Evolutionary conservation across 2,797 vertebrate species (phyloP), one percentile per base, ranked within the genome.

Genomic region (Nyctibius grandis): DNA sequence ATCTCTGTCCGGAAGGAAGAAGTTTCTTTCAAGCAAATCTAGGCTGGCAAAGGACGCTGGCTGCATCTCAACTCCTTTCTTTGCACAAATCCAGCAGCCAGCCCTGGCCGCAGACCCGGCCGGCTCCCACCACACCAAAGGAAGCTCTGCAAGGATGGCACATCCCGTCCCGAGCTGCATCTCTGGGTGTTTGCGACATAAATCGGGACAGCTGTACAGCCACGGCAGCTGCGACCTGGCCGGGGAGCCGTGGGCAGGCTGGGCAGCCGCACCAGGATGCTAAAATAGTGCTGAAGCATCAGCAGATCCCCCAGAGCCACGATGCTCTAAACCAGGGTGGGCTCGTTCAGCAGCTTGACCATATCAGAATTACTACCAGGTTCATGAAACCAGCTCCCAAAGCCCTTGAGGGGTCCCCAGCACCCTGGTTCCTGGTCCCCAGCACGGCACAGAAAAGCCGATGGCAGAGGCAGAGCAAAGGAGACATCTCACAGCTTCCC

Each of bases 61-160:
- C 91, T 91, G 91, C 92, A 80, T 83, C 89, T 85, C 91, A 89
- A 28, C 75, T n/a, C 50, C 68, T 72, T 50, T 51, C 31, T 12
- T 19, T 51, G 75, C n/a, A 67, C 79, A 64, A 7, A 54, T 4
- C 6, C 8, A 5, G 72, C 73, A 70, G 79, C 65, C 88, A 77
- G 69, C 44, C 29, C 48, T 2, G 53, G 1, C 81, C 34, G 76
- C 57, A 61, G 60, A 34, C 22, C 56, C 11, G 2, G 68, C 15
- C 3, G 3, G 82, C 61, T 67, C 60, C 44, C 4, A 23, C 29
- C 31, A 18, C 54, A n/a, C 47, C 68, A 0, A 1, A 17, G 79
- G 68, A 31, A n/a, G 87, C 68, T 69, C 44, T 28, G 29, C 11
- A 5, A 51, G 70, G 47, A 54, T 3, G 5, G 69, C 78, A 74